Base-by-base conservation (phyloP, 2,113 vertebrate species). In the Ranitomeya variabilis region DNA sequence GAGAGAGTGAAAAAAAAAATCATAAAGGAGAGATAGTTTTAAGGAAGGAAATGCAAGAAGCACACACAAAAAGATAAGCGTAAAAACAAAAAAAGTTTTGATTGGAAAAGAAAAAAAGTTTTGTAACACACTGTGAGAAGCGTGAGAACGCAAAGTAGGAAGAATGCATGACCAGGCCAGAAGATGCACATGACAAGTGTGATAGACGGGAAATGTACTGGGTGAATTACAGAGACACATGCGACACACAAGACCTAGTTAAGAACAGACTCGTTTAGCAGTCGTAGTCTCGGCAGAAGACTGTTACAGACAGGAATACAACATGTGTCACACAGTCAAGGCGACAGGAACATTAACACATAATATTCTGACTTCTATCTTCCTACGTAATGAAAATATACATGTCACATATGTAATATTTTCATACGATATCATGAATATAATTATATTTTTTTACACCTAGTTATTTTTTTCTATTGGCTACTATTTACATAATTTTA, bases 1-100 rank as follows among this genome's bases (percentile, higher is more conserved):
- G 94, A 96, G 95, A 93, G 92, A 95, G 94, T 91, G 92, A 89
- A 94, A 94, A 90, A 90, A 89, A 94, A 94, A 90, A 90, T 86
- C 92, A 93, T 93, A 93, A 91, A 85, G 31, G 64, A 77, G 19
- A 88, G 52, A 76, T 59, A 10, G 1, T 37, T 89, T 74, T 6
- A 26, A 90, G 71, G 77, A 92, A 73, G 91, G 91, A 92, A 89
- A 92, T 86, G 88, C 89, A 92, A 91, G 88, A 67, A 91, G 7
- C 91, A 83, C 78, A 21, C 84, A 90, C 85, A 80, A 90, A 76
- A 90, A 90, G 90, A 87, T 89, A 74, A 64, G 78, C 60, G 91
- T 11, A 23, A 67, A 23, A 23, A 73, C 92, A 89, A 0, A 90
- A 66, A 60, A 18, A 83, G 45, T n/a, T 19, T 83, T 67, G 19